Percentiles rank a stretch among this genome's conserved stretches.
Conservation (phyloP, 1,140 invertebrate species). For the Scylla paramamosain region DNA sequence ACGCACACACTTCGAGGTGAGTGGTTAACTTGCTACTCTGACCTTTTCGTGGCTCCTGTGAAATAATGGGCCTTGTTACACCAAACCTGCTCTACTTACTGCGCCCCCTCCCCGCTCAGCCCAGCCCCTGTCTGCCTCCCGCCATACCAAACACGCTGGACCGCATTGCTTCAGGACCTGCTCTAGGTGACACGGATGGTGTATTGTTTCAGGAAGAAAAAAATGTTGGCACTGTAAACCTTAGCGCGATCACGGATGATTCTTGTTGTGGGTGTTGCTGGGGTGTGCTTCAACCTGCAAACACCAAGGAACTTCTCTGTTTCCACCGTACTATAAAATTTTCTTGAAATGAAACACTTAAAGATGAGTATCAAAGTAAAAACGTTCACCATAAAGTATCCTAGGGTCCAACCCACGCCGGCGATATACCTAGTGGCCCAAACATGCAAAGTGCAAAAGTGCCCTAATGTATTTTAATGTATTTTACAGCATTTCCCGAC, state of each 20-base stretch:
- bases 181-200: not conserved
- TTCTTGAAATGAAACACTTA: not conserved
- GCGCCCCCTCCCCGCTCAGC: not conserved
- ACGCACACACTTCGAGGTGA: slow-evolving; percentile 66
- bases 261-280: not conserved
- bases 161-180: slow-evolving; percentile 23
- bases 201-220: not conserved
- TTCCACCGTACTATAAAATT: not conserved
- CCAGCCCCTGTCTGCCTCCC: not conserved
- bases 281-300: not conserved
- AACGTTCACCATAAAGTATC: no score
- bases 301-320: not conserved
- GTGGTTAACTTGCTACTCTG: slow-evolving; percentile 66
- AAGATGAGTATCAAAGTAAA: no score
- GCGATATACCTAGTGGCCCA: not conserved
- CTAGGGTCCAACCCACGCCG: not conserved
- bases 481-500: slow-evolving; percentile 54
- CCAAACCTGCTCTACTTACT: slow-evolving; percentile 58
- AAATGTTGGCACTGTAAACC: slow-evolving; percentile 27
- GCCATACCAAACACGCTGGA: not conserved
- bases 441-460: slow-evolving; percentile 28
- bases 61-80: slow-evolving; percentile 66
- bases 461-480: slow-evolving; percentile 64
- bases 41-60: slow-evolving; percentile 71
- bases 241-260: not conserved